phyloP scores from a whole-genome alignment of 2,113 vertebrate species.

The Pedionomus torquatus region DNA sequence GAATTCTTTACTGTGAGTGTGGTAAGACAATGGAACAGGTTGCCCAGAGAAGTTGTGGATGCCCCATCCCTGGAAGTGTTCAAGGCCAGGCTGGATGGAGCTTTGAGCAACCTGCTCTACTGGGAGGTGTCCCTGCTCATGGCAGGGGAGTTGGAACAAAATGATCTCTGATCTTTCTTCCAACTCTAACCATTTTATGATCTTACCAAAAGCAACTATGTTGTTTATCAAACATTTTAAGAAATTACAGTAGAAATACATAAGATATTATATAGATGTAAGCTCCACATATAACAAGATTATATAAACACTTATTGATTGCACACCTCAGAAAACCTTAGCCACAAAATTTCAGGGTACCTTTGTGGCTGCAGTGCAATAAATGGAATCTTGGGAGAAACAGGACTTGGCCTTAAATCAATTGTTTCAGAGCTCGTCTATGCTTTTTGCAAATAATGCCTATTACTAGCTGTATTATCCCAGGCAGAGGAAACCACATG shows the following conservation, averaged over 20 bases:
- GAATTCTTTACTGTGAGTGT: no score
- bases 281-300: neutral
- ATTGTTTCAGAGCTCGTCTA: neutral
- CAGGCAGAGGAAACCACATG: neutral
- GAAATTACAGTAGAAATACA: neutral
- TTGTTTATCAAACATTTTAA: neutral
- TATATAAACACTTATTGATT: neutral
- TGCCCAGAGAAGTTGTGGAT: no score
- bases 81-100: no score
- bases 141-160: no score
- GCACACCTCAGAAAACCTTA: neutral
- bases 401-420: neutral
- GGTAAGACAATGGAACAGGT: no score
- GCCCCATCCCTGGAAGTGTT: no score
- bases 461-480: neutral
- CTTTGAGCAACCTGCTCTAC: no score
- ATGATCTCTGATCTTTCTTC: no score
- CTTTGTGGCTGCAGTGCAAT: neutral
- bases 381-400: neutral
- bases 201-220: neutral
- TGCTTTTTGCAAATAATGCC: neutral
- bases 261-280: neutral
- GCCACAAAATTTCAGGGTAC: neutral
- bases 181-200: no score
- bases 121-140: no score